phyloP scores from a whole-genome alignment of 2,797 vertebrate genomes.

The Ara ararauna region DNA sequence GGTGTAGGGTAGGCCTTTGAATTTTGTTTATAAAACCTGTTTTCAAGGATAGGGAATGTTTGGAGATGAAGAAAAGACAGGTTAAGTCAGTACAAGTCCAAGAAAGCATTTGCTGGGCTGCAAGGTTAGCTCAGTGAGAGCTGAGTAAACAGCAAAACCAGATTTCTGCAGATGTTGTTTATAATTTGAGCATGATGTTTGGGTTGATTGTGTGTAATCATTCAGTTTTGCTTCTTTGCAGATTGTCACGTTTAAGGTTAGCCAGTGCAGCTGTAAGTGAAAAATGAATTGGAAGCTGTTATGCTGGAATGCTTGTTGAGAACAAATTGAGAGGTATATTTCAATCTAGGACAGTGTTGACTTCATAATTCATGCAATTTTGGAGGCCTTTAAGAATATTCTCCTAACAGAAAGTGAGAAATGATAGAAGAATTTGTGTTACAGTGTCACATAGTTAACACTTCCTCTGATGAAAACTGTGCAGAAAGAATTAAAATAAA shows the following conservation, averaged over 20 bases:
- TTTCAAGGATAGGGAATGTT: neutral
- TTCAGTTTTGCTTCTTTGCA: constrained; percentile 27
- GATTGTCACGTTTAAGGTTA: neutral
- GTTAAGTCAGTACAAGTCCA: neutral
- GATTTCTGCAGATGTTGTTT: constrained; percentile 13
- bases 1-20: neutral
- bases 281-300: neutral
- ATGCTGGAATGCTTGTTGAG: neutral
- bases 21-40: neutral
- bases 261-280: neutral
- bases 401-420: neutral
- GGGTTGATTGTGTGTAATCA: neutral
- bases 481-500: neutral
- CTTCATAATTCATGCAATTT: neutral
- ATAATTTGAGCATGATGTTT: neutral
- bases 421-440: neutral
- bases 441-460: neutral
- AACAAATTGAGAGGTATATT: neutral
- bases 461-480: neutral
- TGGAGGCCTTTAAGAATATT: neutral
- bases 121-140: neutral
- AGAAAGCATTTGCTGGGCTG: neutral
- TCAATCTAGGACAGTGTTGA: neutral
- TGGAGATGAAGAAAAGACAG: neutral
- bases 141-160: neutral